Percentiles rank a stretch among this genome's conserved stretches.
These are phyloP conservation scores for Microcebus ravelobensis DNA, from an alignment of 2,113 vertebrate genomes.

Conservation along the genomic window DNA sequence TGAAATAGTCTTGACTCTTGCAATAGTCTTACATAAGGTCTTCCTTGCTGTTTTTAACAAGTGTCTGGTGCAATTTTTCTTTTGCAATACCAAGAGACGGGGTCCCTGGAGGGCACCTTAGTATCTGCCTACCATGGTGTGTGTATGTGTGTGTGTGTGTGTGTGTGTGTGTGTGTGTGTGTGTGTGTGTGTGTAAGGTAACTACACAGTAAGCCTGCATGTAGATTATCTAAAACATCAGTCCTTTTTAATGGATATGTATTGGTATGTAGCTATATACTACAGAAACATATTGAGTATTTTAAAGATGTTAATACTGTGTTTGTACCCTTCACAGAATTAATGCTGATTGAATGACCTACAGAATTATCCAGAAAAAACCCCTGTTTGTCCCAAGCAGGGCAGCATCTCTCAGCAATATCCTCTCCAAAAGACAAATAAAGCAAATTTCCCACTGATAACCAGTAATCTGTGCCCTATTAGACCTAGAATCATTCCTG, in stretches of 20 bases:
- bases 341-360: neutral
- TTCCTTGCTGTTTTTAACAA: neutral
- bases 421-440: neutral
- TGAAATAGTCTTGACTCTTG: neutral
- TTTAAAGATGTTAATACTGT: neutral
- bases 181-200: neutral
- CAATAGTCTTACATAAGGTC: neutral
- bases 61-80: neutral
- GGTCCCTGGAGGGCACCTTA: neutral
- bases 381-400: neutral
- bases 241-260: neutral
- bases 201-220: neutral
- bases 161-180: neutral
- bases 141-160: too few species aligned
- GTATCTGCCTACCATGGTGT: neutral
- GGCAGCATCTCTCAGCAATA: neutral
- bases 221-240: neutral
- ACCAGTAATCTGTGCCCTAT: neutral
- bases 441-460: neutral
- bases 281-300: neutral
- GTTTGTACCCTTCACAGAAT: neutral
- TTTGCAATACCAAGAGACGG: neutral
- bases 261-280: too few species aligned
- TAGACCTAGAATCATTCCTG: neutral
- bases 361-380: neutral